These are phyloP conservation scores for Lamprotornis superbus DNA, from an alignment of 2,113 vertebrate genomes.

Conservation along the genomic window DNA sequence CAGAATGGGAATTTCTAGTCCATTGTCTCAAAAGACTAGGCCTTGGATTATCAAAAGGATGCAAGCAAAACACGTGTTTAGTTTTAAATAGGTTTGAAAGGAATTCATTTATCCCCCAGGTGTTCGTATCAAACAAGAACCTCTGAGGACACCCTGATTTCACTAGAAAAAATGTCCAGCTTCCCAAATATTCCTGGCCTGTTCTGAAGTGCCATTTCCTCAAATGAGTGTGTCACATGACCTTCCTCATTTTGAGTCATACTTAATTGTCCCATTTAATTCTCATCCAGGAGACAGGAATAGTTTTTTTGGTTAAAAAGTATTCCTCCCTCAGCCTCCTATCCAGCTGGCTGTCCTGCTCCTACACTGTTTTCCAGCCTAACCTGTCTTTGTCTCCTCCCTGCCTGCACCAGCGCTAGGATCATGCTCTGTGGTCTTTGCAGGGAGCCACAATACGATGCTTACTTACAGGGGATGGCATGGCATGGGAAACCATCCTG, in stretches of 20 bases:
- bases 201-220: neutral
- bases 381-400: neutral
- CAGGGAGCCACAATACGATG: rapidly evolving
- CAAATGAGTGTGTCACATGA: neutral
- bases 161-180: neutral
- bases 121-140: neutral
- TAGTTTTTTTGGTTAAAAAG: neutral
- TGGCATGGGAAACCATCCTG: neutral
- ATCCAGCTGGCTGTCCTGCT: neutral
- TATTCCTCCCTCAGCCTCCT: neutral
- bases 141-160: neutral
- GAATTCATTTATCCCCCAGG: neutral
- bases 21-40: neutral
- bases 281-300: neutral
- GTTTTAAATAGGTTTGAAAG: neutral
- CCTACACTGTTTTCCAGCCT: rapidly evolving
- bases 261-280: neutral
- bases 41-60: neutral
- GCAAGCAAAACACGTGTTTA: neutral
- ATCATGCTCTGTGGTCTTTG: too few relatives aligned
- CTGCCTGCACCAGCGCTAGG: neutral
- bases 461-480: neutral
- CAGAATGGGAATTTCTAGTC: neutral
- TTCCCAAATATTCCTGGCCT: neutral
- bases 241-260: neutral